phyloP scores from a whole-genome alignment of 1,140 invertebrate genomes.

The Temnothorax curvispinosus region DNA sequence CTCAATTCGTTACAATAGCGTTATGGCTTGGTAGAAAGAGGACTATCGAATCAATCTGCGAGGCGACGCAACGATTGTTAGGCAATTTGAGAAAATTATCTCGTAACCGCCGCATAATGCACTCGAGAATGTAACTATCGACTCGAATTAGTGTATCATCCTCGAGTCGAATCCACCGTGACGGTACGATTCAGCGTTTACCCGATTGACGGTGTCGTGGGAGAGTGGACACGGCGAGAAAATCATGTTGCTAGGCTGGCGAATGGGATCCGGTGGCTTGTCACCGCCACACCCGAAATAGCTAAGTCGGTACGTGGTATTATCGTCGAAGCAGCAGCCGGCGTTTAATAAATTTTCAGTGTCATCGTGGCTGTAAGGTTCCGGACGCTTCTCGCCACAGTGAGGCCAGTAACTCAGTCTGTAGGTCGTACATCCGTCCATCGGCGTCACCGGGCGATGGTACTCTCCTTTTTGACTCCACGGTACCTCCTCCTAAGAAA shows the following conservation, averaged over 20 bases:
- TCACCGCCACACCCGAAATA: constrained; percentile 79
- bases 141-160: constrained; percentile 17
- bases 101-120: constrained; percentile 25
- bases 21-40: constrained; percentile 12
- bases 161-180: not conserved
- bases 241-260: constrained; percentile 68
- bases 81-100: constrained; percentile 36
- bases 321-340: constrained; percentile 76
- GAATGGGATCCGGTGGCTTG: constrained; percentile 72
- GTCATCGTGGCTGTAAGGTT: constrained; percentile 63
- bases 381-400: constrained; percentile 65
- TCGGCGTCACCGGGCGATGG: constrained; percentile 79
- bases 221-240: constrained; percentile 77
- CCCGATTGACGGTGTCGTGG: constrained; percentile 80
- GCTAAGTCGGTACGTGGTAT: constrained; percentile 83
- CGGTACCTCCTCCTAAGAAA: constrained; percentile 71
- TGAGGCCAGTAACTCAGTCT: constrained; percentile 86
- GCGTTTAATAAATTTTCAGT: constrained; percentile 78
- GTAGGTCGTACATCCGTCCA: constrained; percentile 87
- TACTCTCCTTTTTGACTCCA: constrained; percentile 75
- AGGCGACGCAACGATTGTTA: constrained; percentile 21
- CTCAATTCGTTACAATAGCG: constrained; percentile 26
- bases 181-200: constrained; percentile 43
- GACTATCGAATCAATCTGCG: constrained; percentile 28
- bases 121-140: not conserved